Base-by-base conservation (phyloP, 2,113 vertebrate genomes). In the Typhlomys cinereus region DNA sequence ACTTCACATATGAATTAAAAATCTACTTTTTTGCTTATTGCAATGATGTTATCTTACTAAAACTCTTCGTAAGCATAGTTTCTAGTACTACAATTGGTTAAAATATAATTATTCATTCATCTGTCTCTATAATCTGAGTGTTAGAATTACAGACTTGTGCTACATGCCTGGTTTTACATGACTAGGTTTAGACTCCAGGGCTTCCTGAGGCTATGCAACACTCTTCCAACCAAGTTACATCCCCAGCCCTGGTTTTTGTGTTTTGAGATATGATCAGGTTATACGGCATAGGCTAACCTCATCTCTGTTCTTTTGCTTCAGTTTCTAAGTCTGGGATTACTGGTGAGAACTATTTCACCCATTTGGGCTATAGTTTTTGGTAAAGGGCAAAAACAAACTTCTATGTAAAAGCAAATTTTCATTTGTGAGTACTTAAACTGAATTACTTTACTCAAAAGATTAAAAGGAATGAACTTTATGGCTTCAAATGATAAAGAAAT, bases 31-130 rank as follows among this genome's bases (percentile, higher is more conserved):
- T 69, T 8, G 82, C 39, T 82, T 74, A 93, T 11, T 90, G 62
- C n/a, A 57, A 52, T 64, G 62, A 20, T 80, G 85, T 90, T 25
- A 90, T 73, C 74, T 88, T 50, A 88, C 64, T 74, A 90, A 88
- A 91, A 78, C 17, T 88, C 64, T 90, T 73, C 41, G 5, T n/a
- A 82, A 74, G 41, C 23, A 62, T 59, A 61, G 15, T 48, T 94
- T 92, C 84, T 69, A 94, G 31, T 21, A 71, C 7, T 83, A 20
- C 48, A 83, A 67, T 8, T 50, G 4, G 74, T 64, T 75, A 89
- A 91, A 71, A 50, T 10, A 25, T 44, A 69, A 82, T 74, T 89
- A 80, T 39, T 85, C 80, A 90, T 74, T 31, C 34, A 52, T 66
- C 31, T 90, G n/a, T 85, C 52, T n/a, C n/a, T n/a, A n/a, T n/a